phyloP scores from a whole-genome alignment of 2,888 invertebrate species.

The Eupithecia vulgata region DNA sequence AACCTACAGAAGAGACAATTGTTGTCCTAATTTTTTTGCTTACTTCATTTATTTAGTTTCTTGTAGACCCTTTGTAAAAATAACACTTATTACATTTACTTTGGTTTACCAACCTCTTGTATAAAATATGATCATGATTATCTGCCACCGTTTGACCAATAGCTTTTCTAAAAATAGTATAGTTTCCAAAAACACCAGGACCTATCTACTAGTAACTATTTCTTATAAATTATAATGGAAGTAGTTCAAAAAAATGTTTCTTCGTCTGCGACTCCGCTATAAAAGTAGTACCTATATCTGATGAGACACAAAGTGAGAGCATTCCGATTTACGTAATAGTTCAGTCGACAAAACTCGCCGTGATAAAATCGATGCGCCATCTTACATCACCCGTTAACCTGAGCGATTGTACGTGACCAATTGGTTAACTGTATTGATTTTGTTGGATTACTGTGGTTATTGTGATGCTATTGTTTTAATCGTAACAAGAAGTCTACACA shows the following conservation, averaged over 20 bases:
- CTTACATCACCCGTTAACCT: slow-evolving; percentile 27
- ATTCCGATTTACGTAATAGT: slow-evolving; percentile 40
- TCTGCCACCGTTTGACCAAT: background rate
- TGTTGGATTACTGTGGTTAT: background rate
- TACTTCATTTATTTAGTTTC: background rate
- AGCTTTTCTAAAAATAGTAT: too few relatives aligned
- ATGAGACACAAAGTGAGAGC: slow-evolving; percentile 20
- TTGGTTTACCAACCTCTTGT: background rate
- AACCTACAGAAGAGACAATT: background rate
- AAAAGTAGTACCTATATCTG: background rate
- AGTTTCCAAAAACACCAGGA: too few relatives aligned
- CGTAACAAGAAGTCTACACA: background rate
- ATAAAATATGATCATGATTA: background rate
- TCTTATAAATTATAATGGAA: background rate
- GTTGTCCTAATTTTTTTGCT: background rate
- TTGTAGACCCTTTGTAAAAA: background rate
- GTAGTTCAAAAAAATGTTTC: background rate
- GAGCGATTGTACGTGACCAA: slow-evolving; percentile 11
- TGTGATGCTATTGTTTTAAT: background rate
- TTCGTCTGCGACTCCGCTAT: background rate
- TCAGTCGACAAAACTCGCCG: slow-evolving; percentile 21
- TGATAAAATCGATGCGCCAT: slow-evolving; percentile 25
- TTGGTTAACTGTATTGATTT: slow-evolving; percentile 12
- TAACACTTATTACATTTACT: background rate
- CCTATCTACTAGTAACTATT: background rate